Percentiles rank a stretch among this genome's conserved stretches.
Evolutionary conservation across 2,113 vertebrate species (phyloP).

Genomic region (Pelvicachromis taeniatus): DNA sequence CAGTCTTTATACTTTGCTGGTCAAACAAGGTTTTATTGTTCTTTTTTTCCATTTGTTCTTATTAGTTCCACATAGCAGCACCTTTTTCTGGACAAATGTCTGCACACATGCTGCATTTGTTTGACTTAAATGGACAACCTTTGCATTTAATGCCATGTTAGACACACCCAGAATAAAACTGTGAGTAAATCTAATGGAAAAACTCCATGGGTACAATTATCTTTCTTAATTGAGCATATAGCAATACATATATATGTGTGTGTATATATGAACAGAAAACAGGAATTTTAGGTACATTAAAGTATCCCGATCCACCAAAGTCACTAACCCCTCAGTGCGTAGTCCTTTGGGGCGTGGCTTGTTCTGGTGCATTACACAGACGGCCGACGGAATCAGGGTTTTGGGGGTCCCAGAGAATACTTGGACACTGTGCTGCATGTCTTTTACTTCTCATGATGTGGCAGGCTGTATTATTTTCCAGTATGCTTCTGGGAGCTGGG

Average conservation of each 20-base stretch:
- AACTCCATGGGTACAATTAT: not conserved
- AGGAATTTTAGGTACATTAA: not conserved
- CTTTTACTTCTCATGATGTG: not conserved
- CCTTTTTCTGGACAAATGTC: not conserved
- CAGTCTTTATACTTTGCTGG: not conserved
- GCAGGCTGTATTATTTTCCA: not conserved
- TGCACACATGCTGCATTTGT: not conserved
- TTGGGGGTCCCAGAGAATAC: not conserved
- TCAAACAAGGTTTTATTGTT: not conserved
- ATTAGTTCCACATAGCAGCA: not conserved
- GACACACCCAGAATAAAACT: not conserved
- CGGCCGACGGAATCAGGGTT: not conserved
- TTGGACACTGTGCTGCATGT: not conserved
- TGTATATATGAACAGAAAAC: not conserved
- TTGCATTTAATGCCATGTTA: not conserved
- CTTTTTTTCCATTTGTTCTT: not conserved
- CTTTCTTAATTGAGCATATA: not conserved
- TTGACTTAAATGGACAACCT: not conserved
- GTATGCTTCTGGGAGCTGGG: not conserved
- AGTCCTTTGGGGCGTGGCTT: not conserved
- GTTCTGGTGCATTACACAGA: not conserved
- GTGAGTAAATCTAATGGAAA: not conserved
- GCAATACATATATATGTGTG: not conserved
- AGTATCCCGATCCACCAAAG: not conserved
- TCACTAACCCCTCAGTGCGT: not conserved